Evolutionary conservation across 2,113 vertebrate species (phyloP), one percentile per base, ranked within the genome.

Genomic region (Callospermophilus lateralis): DNA sequence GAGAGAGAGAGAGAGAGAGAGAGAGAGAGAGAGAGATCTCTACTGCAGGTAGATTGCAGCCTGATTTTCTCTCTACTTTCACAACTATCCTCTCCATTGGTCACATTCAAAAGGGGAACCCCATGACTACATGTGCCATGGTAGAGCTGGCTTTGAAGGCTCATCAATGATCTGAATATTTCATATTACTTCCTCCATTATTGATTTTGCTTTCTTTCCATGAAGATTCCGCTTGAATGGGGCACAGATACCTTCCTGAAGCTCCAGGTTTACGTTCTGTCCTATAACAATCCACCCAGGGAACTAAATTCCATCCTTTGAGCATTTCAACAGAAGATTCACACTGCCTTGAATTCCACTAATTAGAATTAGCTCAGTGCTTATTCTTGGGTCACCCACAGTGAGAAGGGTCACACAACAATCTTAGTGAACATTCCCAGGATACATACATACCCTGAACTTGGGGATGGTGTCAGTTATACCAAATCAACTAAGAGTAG

Each of bases 401-500:
- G 8, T 58, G 34, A 84, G 17, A 68, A 92, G 77, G 67, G 30
- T 22, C 19, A 58, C 19, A 34, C 10, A 17, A 20, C 4, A 1
- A 83, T 26, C 13, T 74, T 68, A 37, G 5, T 70, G 58, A 74
- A 76, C 5, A 26, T 67, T 34, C 24, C 28, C 4, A 3, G 42
- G 42, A 32, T 70, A n/a, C 0, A 42, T n/a, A 16, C 5, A 13
- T 12, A 76, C 34, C 24, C 16, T 88, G 77, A 4, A 83, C 17
- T 10, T 34, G 10, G 2, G 6, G 4, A 39, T 39, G 32, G 0
- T 39, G 9, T 22, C 24, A 48, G 5, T 24, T 10, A 22, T 26
- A 65, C 51, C n/a, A n/a, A 16, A 84, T 72, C 7, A 89, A 63
- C 30, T 84, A 76, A 93, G 78, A 70, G 51, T 45, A 93, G 22